phyloP scores from a whole-genome alignment of 2,888 invertebrate species.

The Athalia circularis region DNA sequence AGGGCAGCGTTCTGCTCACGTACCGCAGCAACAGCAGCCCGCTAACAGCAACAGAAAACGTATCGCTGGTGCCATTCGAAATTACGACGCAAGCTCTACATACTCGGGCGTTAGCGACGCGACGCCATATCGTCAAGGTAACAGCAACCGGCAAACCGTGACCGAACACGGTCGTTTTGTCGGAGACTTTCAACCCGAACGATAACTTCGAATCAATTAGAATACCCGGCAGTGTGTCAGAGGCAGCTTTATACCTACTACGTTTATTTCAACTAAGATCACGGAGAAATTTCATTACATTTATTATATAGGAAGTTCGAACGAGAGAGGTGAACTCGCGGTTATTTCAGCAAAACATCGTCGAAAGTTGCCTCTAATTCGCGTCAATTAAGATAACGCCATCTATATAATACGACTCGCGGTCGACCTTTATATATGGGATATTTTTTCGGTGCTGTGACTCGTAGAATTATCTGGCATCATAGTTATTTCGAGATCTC shows the following conservation, averaged over 20 bases:
- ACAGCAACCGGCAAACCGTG: not conserved
- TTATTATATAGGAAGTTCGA: not conserved
- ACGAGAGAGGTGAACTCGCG: no score
- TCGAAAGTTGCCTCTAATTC: not conserved
- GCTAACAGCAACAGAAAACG: no score
- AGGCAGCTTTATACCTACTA: not conserved
- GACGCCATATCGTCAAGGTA: constrained; percentile 8
- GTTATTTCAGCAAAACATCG: no score
- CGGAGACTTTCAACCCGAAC: not conserved
- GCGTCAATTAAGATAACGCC: constrained; percentile 12
- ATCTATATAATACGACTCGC: not conserved
- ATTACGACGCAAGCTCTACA: not conserved
- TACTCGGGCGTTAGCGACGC: no score
- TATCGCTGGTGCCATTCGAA: not conserved
- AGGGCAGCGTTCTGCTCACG: constrained; percentile 1
- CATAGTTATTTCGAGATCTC: not conserved
- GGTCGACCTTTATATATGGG: not conserved
- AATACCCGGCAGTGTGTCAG: not conserved
- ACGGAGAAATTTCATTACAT: not conserved
- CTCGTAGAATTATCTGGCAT: not conserved
- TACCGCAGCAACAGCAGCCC: not conserved
- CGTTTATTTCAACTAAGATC: not conserved
- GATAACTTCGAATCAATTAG: constrained; percentile 17
- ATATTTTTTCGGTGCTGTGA: no score
- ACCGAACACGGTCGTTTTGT: not conserved